Evolutionary conservation across 1,140 invertebrate species (phyloP), one percentile per base, ranked within the genome.

Genomic region (Brachionus calyciflorus): DNA sequence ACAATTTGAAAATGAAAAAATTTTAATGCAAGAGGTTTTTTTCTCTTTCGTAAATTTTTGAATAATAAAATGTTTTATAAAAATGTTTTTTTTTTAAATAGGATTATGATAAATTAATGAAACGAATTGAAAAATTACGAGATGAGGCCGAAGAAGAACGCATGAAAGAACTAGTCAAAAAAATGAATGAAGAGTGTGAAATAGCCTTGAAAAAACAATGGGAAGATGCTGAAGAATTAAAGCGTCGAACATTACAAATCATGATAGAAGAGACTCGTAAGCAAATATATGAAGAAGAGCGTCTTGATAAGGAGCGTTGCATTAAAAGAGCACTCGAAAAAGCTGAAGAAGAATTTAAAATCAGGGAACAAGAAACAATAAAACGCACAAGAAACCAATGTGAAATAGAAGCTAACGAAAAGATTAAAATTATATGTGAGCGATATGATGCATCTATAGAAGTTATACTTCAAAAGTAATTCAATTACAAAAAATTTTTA

Each of bases 91-190:
- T n/a, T n/a, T 14, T 28, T 55, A 5, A 26, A 63, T 17, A 73
- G 69, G 51, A 83, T 69, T 82, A 80, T 78, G 81, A 83, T 77
- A 77, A 78, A n/a, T 78, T 81, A n/a, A 80, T 81, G 2, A 77
- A 79, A 46, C 78, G 81, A 55, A 78, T 83, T 6, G 79, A 81
- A 26, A 80, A 80, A 41, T 80, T 83, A 73, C 77, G 83, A 26
- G 81, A 84, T 76, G 63, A 79, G 44, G 81, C 81, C 3, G 83
- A 84, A 77, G 80, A 81, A 68, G 82, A 84, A 68, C 78, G 82
- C 49, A 79, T 80, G 55, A 77, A 80, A 78, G 81, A 82, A 76
- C 44, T 82, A n/a, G 81, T 75, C 6, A 81, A 80, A 69, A 81
- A 81, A 76, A 60, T 82, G 37, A 77, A 80, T n/a, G 65, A 79